Conservation (phyloP, 2,797 vertebrate genomes). For the Tympanoctomys barrerae region DNA sequence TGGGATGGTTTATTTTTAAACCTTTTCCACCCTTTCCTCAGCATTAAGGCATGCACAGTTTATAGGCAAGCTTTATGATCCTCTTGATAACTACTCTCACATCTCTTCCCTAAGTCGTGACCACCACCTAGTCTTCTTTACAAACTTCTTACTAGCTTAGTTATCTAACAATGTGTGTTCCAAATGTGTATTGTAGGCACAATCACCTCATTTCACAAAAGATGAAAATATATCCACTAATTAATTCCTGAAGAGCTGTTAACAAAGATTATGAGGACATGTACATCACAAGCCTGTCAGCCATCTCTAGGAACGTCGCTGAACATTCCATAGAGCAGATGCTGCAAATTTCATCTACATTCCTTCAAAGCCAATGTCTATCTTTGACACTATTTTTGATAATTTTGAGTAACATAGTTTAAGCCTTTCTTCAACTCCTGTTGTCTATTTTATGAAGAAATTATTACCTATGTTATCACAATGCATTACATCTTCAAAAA, state of each 20-base stretch:
- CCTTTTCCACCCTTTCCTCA: neutral
- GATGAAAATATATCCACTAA: neutral
- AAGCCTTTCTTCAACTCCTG: neutral
- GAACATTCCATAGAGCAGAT: neutral
- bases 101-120: neutral
- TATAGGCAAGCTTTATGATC: neutral
- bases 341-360: neutral
- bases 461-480: constrained; percentile 13
- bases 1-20: neutral
- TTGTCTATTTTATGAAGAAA: constrained; percentile 33
- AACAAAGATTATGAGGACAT: neutral
- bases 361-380: neutral
- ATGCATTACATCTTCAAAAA: neutral
- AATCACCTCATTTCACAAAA: neutral
- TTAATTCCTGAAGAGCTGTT: neutral
- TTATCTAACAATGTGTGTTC: neutral
- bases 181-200: neutral
- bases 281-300: neutral
- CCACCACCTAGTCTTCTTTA: neutral
- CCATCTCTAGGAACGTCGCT: neutral
- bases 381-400: neutral
- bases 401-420: neutral
- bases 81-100: neutral
- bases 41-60: neutral
- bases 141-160: neutral